Percentiles rank a stretch among this genome's conserved stretches.
These are phyloP conservation scores for Girardinus metallicus DNA, from an alignment of 2,797 vertebrate genomes.

Conservation along the genomic window DNA sequence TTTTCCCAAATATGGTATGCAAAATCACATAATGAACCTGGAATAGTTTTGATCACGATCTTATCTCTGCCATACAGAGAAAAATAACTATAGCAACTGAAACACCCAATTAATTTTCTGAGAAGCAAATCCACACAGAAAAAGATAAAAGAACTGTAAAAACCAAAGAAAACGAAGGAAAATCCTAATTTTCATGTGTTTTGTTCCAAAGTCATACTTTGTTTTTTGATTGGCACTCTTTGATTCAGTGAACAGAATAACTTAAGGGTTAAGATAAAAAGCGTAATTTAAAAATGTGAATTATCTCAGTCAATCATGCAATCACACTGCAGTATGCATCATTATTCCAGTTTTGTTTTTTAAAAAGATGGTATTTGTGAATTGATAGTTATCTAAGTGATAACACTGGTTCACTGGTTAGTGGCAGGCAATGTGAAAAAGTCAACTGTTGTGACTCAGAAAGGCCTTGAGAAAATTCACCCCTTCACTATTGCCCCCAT, in stretches of 20 bases:
- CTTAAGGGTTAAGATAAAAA: background rate
- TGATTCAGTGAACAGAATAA: background rate
- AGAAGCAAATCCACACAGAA: background rate
- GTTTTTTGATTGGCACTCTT: background rate
- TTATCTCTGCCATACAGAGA: background rate
- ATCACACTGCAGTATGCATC: background rate
- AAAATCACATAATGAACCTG: conserved; percentile 5
- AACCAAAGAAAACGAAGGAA: background rate
- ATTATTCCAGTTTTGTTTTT: background rate
- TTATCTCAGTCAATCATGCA: background rate
- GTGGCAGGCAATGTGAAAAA: background rate
- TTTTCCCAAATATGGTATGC: background rate
- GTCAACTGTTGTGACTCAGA: background rate
- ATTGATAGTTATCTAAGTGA: background rate
- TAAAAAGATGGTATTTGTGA: background rate
- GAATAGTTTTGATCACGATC: conserved; percentile 1
- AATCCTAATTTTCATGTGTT: background rate
- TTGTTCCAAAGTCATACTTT: background rate
- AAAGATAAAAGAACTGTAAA: background rate
- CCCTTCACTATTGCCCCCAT: background rate
- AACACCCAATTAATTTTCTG: background rate
- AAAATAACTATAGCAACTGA: background rate
- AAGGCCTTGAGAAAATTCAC: background rate
- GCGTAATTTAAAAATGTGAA: background rate
- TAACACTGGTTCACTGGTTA: background rate